Evolutionary conservation across 1,140 invertebrate genomes (phyloP), one percentile per base, ranked within the genome.

Genomic region (Heliconius hermathena): DNA sequence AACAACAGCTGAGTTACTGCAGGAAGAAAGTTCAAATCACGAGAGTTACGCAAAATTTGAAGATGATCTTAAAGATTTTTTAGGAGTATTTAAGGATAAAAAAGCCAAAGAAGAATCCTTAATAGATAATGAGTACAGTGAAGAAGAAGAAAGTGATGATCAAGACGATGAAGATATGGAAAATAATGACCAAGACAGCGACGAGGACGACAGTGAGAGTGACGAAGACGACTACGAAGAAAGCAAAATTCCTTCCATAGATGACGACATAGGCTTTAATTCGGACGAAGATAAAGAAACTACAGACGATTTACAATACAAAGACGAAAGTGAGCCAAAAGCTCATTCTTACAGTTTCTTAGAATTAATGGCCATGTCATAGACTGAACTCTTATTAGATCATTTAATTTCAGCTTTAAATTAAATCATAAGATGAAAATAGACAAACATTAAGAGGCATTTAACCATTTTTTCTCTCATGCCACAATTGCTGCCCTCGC

Each of bases 301-400:
- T 72, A 52, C 66, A 74, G 57, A 73, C 5, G 81, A 78, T 9
- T 86, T 80, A 79, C 76, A 86, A 22, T 84, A 87, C 20, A 83
- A 83, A 54, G 60, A 71, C 83, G 87, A 70, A 83, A 89, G 60
- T 66, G 60, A 66, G 3, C 60, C 71, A 85, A 88, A 78, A 86
- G 85, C 75, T 71, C 83, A 83, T 20, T 87, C 88, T 26, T 89
- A 86, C 66, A 91, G 87, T 82, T 88, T 93, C 80, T 80, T 93
- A 85, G 93, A 94, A 88, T 81, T 93, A 85, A 90, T 94, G 88
- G 89, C 90, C 80, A 94, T 93, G 91, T 91, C 92, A 84, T 94
- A 93, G 89, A 92, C 91, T 91, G 88, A 93, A 80, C 11, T 74
- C 73, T 46, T 83, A 74, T 82, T 83, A 72, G 73, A 77, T 85